Evolutionary conservation across 2,797 vertebrate species (phyloP), one percentile per base, ranked within the genome.

Genomic region (Melanotaenia boesemani): DNA sequence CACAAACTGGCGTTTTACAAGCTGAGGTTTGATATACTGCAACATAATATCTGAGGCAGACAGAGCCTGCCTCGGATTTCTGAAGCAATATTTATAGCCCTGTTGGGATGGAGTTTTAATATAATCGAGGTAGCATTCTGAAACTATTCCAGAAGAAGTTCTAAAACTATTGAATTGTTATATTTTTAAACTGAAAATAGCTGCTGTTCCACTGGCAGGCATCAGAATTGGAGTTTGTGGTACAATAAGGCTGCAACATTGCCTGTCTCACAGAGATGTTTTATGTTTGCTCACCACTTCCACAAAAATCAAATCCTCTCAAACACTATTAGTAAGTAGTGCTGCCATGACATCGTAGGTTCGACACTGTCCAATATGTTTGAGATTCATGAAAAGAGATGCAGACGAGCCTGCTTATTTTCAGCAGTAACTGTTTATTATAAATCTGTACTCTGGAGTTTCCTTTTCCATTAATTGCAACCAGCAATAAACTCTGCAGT

Each of bases 91-190:
- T 59, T 58, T 50, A 59, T 16, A 56, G 55, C 62, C 11, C 62
- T 20, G 28, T n/a, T 50, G 55, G 50, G 69, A 62, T 16, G 36
- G 10, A 28, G 60, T 72, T 72, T 57, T 57, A 64, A 64, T 72
- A 54, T 62, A 2, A 55, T 55, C 8, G 52, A 48, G 28, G 54
- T 52, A 72, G 32, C 39, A 15, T 64, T 39, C 18, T 48, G 28
- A 57, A 41, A 57, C 22, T 36, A 28, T 57, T 37, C 46, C 32
- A 56, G 39, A 12, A 39, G 52, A 52, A 36, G 55, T 11, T 16
- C 26, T 6, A 41, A 44, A 11, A 16, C 13, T 32, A 48, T 18
- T 60, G 55, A 41, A 46, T 57, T 32, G 48, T 36, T 46, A 9
- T 60, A 1, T 1, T 36, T 36, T 4, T 65, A 2, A 37, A 2